Conservation (phyloP, 2,888 invertebrate genomes). For the Trichacis sp. region DNA sequence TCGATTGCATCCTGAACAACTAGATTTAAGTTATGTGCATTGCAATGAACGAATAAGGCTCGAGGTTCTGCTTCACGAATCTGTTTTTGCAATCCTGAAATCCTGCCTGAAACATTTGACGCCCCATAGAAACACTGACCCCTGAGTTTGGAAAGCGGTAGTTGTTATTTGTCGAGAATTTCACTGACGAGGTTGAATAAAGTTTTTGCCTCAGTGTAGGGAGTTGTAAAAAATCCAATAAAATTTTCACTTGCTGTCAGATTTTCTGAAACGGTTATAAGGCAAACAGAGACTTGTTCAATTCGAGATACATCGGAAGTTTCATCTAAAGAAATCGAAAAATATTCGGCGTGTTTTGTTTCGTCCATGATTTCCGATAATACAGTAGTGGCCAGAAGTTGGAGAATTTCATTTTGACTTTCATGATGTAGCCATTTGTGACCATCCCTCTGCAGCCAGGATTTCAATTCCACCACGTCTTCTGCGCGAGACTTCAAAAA, state of each 20-base stretch:
- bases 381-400: too few species aligned
- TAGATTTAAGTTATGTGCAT: slow-evolving; percentile 43
- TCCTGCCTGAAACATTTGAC: slow-evolving; percentile 40
- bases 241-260: slow-evolving; percentile 24
- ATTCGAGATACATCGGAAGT: slow-evolving; percentile 29
- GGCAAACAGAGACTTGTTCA: slow-evolving; percentile 35
- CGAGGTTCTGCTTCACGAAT: slow-evolving; percentile 37
- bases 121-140: slow-evolving; percentile 48
- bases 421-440: too few species aligned
- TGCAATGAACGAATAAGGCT: slow-evolving; percentile 43
- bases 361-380: slow-evolving; percentile 15
- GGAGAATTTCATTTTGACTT: too few species aligned
- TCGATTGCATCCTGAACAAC: slow-evolving; percentile 40
- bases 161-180: slow-evolving; percentile 5
- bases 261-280: slow-evolving; percentile 11
- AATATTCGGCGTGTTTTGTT: slow-evolving; percentile 11
- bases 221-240: slow-evolving; percentile 33
- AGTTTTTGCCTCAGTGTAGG: slow-evolving; percentile 29
- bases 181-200: slow-evolving; percentile 3
- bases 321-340: slow-evolving; percentile 27
- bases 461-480: slow-evolving; percentile 29
- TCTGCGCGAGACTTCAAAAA: slow-evolving; percentile 29
- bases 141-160: slow-evolving; percentile 28
- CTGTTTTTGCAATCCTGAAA: slow-evolving; percentile 43
- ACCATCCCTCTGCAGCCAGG: slow-evolving; percentile 18